Evolutionary conservation across 2,888 invertebrate species (phyloP).

Genomic region (Boloria selene): DNA sequence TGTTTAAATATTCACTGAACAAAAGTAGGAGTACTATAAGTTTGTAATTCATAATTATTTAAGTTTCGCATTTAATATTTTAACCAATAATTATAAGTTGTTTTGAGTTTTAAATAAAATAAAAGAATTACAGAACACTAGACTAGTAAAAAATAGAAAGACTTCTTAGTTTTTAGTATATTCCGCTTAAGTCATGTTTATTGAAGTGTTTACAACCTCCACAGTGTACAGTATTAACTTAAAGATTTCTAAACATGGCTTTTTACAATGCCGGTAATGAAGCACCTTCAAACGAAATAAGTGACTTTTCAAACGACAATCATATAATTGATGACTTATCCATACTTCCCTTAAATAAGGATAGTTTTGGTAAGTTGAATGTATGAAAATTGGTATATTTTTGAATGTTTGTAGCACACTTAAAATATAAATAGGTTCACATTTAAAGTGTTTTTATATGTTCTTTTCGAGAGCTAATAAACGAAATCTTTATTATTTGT

Average conservation of each 20-base stretch:
- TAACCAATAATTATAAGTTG: neutral
- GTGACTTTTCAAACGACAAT: conserved; percentile 56
- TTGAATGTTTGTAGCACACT: neutral
- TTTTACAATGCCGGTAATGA: conserved; percentile 60
- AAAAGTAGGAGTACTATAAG: conserved; percentile 7
- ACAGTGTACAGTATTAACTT: conserved; percentile 50
- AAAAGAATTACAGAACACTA: neutral
- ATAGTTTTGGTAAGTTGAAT: conserved; percentile 90
- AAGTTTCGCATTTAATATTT: neutral
- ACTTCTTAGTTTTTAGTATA: neutral
- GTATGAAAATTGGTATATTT: conserved; percentile 24
- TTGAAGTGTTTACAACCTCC: conserved; percentile 60
- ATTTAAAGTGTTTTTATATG: neutral
- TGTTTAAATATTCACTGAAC: neutral
- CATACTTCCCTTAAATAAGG: conserved; percentile 93
- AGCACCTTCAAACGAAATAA: conserved; percentile 51
- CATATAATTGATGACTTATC: conserved; percentile 85
- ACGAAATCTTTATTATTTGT: conserved; percentile 24
- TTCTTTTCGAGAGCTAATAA: neutral
- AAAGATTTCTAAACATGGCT: conserved; percentile 67
- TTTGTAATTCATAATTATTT: neutral
- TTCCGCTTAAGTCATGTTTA: conserved; percentile 61
- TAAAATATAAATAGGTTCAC: too few relatives aligned
- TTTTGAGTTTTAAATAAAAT: neutral
- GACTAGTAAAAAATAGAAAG: neutral